phyloP scores from a whole-genome alignment of 2,113 vertebrate species.

The Chaetops frenatus region DNA sequence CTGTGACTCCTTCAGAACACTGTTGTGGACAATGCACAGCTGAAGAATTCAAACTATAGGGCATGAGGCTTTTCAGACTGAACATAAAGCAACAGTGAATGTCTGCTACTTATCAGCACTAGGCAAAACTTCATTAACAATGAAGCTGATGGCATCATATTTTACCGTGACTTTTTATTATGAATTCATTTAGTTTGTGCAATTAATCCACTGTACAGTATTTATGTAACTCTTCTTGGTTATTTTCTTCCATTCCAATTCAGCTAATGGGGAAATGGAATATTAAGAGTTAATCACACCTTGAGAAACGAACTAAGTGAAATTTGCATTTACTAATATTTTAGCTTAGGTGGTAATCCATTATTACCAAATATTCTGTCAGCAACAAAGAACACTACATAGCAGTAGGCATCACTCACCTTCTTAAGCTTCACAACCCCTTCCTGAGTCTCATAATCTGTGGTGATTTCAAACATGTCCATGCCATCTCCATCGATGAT shows the following conservation, averaged over 20 bases:
- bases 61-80: conserved; percentile 30
- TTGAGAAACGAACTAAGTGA: conserved; percentile 34
- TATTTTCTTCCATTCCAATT: conserved; percentile 62
- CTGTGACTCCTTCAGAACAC: conserved; percentile 53
- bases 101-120: conserved; percentile 42
- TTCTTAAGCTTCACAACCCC: conserved; percentile 94
- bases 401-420: conserved; percentile 67
- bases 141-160: conserved; percentile 14
- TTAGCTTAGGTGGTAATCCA: conserved; percentile 3
- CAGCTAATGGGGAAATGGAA: conserved; percentile 67
- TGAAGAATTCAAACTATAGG: conserved; percentile 39
- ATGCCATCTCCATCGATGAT: conserved; percentile 89
- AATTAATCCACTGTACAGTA: conserved; percentile 57
- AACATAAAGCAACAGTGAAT: conserved; percentile 42
- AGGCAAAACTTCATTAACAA: conserved; percentile 49
- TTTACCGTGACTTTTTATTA: conserved; percentile 53
- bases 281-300: conserved; percentile 63
- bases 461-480: conserved; percentile 85
- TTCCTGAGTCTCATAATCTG: conserved; percentile 92
- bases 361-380: not conserved
- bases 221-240: conserved; percentile 57
- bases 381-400: not conserved
- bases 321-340: conserved; percentile 44
- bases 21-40: conserved; percentile 29
- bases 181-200: conserved; percentile 56